phyloP scores from a whole-genome alignment of 2,888 invertebrate species.

The Cataglyphis cursor region DNA sequence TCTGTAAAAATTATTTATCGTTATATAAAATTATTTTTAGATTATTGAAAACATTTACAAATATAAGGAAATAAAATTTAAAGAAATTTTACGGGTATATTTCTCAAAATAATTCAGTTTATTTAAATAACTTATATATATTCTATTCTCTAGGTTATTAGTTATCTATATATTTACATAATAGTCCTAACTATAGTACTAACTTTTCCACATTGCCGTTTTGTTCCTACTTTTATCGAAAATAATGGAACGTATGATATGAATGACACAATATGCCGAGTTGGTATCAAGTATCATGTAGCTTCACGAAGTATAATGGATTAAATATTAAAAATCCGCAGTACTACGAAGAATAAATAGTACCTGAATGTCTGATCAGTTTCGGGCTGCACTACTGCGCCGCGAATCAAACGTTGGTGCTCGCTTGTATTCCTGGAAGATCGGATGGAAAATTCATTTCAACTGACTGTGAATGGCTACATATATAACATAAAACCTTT shows the following conservation, averaged over 20 bases:
- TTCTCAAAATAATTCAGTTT: neutral
- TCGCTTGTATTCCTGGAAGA: constrained; percentile 23
- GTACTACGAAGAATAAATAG: constrained; percentile 24
- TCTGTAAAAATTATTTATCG: neutral
- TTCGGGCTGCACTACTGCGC: constrained; percentile 37
- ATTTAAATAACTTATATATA: neutral
- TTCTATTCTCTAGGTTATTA: neutral
- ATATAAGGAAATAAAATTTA: neutral
- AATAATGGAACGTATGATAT: neutral
- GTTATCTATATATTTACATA: neutral
- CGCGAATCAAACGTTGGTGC: constrained; percentile 1
- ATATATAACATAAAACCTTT: constrained; percentile 9
- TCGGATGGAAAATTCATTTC: constrained; percentile 41
- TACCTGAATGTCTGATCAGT: constrained; percentile 53
- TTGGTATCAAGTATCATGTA: constrained; percentile 33
- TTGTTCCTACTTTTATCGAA: neutral
- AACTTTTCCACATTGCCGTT: neutral
- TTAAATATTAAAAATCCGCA: constrained; percentile 52
- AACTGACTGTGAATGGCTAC: constrained; percentile 2
- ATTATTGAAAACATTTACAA: constrained; percentile 1
- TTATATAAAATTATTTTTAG: neutral
- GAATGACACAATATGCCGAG: constrained; percentile 16
- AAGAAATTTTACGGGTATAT: neutral
- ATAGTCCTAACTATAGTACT: neutral
- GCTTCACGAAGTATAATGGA: constrained; percentile 19